Base-by-base conservation (phyloP, 2,888 invertebrate species). In the Eupithecia subfuscata region DNA sequence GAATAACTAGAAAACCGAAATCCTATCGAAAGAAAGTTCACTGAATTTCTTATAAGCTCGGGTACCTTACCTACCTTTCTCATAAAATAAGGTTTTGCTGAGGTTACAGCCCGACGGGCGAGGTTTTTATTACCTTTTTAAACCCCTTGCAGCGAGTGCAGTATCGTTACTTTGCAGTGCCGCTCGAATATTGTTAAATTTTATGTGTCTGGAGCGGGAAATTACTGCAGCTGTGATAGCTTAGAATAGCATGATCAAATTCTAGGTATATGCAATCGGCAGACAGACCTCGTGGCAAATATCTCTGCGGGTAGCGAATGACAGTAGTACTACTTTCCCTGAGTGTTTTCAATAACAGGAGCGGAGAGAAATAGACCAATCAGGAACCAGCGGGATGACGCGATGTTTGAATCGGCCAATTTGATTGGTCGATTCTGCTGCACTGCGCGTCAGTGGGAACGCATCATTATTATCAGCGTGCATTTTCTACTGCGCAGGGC, bases 121-220 rank as follows among this genome's bases (percentile, higher is more conserved):
- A 18, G 69, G 52, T 52, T 79, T 78, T 76, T 78, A 76, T 75
- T 74, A 68, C 56, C 48, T 71, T 71, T 75, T 70, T 69, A 74
- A 73, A 75, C 68, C 70, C 60, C 22, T 60, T 14, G 60, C 60
- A 72, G 74, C 74, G 70, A 63, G 22, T 73, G 73, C 80, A 76
- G 78, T 80, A 77, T 78, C 83, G 80, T 82, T 85, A 81, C 80
- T 82, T 75, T 79, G 79, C 75, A 76, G 71, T 73, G 71, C 60
- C 75, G n/a, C 60, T 75, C 72, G 79, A 74, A 75, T 80, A 80
- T 81, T 81, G 85, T 84, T 83, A 84, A 81, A 83, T 85, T 86
- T 85, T 85, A 86, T 86, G 82, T 83, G 85, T 86, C 86, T 86
- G 84, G 75, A 69, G 63, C 74, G 22, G 12, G 5, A n/a, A 64